A percentile compares a stretch with the other conserved stretches of the same genome.
phyloP scores from a whole-genome alignment of 2,888 invertebrate genomes.

The Cetonia aurata region DNA sequence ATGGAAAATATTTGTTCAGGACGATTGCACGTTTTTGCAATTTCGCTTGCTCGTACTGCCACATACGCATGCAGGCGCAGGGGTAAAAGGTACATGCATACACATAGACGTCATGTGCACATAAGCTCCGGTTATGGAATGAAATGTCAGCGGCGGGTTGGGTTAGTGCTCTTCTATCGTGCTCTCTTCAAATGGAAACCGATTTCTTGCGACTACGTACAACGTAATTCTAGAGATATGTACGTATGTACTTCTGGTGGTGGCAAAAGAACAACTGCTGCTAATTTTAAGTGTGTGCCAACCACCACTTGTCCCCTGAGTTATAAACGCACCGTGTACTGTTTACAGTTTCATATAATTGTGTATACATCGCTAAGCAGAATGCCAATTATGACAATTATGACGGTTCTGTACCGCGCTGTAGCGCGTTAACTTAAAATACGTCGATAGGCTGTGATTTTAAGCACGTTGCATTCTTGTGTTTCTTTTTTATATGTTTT shows the following conservation, averaged over 20 bases:
- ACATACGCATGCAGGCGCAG: background rate
- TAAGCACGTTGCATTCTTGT: slow-evolving; percentile 36
- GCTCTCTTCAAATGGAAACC: slow-evolving; percentile 32
- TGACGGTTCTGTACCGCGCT: slow-evolving; percentile 37
- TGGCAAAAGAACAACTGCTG: slow-evolving; percentile 55
- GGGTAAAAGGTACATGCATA: background rate
- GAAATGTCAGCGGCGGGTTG: no score
- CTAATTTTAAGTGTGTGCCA: slow-evolving; percentile 53
- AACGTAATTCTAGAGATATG: slow-evolving; percentile 39
- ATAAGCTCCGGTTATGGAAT: no score
- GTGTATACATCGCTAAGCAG: slow-evolving; percentile 59
- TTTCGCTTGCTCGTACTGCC: slow-evolving; percentile 14
- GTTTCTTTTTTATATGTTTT: slow-evolving; percentile 25
- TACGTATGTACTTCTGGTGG: slow-evolving; percentile 33
- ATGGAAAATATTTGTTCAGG: slow-evolving; percentile 43
- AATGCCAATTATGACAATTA: slow-evolving; percentile 60
- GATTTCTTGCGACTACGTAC: slow-evolving; percentile 41
- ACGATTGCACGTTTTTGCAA: slow-evolving; percentile 39
- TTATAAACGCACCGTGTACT: slow-evolving; percentile 40
- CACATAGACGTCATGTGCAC: no score
- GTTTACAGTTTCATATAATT: slow-evolving; percentile 52
- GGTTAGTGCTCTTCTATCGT: slow-evolving; percentile 20
- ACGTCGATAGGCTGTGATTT: slow-evolving; percentile 38
- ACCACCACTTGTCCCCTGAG: slow-evolving; percentile 39
- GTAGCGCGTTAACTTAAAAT: slow-evolving; percentile 40